A percentile compares a stretch with the other conserved stretches of the same genome.
Evolutionary conservation across 1,140 invertebrate species (phyloP).

Genomic region (Mycetomoellerius zeteki): DNA sequence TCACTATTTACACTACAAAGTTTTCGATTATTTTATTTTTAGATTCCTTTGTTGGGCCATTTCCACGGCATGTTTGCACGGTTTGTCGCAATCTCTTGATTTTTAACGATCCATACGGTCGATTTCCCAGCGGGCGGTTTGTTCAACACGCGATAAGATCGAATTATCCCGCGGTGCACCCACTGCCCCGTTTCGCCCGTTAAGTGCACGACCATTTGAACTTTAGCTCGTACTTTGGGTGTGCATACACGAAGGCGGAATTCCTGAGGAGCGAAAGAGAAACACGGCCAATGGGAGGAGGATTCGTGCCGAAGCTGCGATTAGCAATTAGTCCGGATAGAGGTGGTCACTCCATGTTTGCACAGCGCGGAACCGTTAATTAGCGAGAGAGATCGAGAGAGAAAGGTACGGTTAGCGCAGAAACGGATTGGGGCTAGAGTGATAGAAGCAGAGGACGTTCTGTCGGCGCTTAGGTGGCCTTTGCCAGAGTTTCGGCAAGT

Average conservation of each 20-base stretch:
- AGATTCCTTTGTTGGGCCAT: neutral
- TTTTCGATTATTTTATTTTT: constrained; percentile 1
- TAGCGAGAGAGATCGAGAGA: constrained; percentile 68
- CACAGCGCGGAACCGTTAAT: constrained; percentile 74
- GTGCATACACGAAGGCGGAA: constrained; percentile 35
- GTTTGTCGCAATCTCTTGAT: constrained; percentile 14
- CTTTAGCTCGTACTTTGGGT: constrained; percentile 24
- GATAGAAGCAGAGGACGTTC: constrained; percentile 2
- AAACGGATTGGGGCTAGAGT: neutral
- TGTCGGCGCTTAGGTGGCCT: constrained; percentile 74
- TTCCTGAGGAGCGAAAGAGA: constrained; percentile 48
- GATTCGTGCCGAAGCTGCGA: constrained; percentile 65
- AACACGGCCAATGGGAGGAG: constrained; percentile 40
- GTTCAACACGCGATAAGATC: constrained; percentile 35
- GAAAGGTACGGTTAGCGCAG: constrained; percentile 23
- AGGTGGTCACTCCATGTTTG: constrained; percentile 77
- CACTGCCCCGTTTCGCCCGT: constrained; percentile 19
- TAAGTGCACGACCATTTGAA: constrained; percentile 44
- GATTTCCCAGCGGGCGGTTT: constrained; percentile 13
- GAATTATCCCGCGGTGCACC: constrained; percentile 34
- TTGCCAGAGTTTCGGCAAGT: constrained; percentile 75
- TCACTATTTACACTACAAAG: neutral
- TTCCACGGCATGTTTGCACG: neutral
- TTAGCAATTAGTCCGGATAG: constrained; percentile 79
- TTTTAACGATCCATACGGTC: constrained; percentile 22